Percentiles rank a stretch among this genome's conserved stretches.
phyloP scores from a whole-genome alignment of 2,113 vertebrate species.

The Glareola pratincola region DNA sequence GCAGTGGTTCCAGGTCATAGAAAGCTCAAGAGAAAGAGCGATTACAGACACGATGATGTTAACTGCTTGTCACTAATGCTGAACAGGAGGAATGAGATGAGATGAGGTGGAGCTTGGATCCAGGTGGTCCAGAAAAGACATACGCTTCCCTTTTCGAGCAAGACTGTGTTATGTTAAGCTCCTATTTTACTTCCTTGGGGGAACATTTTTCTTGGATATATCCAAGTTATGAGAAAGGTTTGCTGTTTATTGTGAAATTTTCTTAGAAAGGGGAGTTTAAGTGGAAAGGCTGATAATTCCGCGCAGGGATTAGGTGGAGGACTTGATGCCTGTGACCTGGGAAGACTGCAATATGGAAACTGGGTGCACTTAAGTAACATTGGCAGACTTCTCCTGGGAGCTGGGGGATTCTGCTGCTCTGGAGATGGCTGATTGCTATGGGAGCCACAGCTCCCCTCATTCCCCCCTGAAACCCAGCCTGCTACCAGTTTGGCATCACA shows the following conservation, averaged over 20 bases:
- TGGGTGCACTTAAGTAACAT: fast-evolving
- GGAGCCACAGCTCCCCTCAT: not conserved
- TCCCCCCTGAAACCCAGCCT: not conserved
- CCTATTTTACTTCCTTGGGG: not conserved
- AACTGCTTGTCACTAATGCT: not conserved
- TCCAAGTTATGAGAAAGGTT: not conserved
- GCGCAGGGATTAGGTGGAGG: not conserved
- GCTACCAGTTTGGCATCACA: not conserved
- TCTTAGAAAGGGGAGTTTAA: not conserved
- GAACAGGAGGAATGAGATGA: not conserved
- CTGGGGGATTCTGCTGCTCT: not conserved
- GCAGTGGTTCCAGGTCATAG: not conserved
- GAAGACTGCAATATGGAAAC: not conserved
- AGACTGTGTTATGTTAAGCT: not conserved
- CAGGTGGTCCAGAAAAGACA: not conserved
- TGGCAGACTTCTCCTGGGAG: not conserved
- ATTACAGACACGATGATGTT: not conserved
- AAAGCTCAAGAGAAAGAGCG: not conserved
- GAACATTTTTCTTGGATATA: not conserved
- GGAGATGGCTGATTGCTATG: not conserved
- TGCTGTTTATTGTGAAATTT: not conserved
- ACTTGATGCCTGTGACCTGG: not conserved
- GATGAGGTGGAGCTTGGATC: not conserved
- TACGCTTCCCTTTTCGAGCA: not conserved
- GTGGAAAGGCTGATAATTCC: not conserved